phyloP scores from a whole-genome alignment of 1,140 invertebrate genomes.

The Conus ventricosus region DNA sequence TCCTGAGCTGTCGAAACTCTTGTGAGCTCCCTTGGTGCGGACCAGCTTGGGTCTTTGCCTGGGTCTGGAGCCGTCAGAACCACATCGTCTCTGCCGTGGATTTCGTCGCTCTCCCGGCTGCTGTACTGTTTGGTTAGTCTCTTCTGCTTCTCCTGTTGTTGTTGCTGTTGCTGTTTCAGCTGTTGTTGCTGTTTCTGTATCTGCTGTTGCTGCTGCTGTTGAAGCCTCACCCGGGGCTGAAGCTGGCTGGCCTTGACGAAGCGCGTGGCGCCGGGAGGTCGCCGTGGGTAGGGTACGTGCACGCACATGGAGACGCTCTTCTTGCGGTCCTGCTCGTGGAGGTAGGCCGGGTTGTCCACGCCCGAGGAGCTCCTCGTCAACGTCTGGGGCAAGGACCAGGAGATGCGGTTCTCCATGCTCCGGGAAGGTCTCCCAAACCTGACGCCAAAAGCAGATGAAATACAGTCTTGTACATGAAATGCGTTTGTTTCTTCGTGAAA shows the following conservation, averaged over 20 bases:
- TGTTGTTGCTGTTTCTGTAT: constrained; percentile 31
- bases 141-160: constrained; percentile 7
- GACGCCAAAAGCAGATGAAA: background rate
- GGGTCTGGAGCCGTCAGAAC: constrained; percentile 11
- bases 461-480: no score
- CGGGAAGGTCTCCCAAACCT: constrained; percentile 29
- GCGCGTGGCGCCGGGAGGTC: background rate
- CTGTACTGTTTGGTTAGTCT: constrained; percentile 8
- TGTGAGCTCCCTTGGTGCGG: constrained; percentile 28
- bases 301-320: constrained; percentile 37
- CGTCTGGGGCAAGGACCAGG: constrained; percentile 22
- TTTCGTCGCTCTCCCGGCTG: constrained; percentile 25
- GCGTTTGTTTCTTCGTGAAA: no score
- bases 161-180: constrained; percentile 1
- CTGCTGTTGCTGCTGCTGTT: constrained; percentile 33
- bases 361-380: constrained; percentile 21
- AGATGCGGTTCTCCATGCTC: constrained; percentile 29
- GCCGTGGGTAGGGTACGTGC: background rate
- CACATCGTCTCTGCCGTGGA: background rate
- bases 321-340: constrained; percentile 31
- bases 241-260: constrained; percentile 37
- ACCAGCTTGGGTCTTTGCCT: constrained; percentile 31
- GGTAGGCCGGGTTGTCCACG: constrained; percentile 41
- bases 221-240: constrained; percentile 17
- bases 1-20: constrained; percentile 23